Evolutionary conservation across 2,888 invertebrate genomes (phyloP).

Genomic region (Zaprionus obscuricornis): DNA sequence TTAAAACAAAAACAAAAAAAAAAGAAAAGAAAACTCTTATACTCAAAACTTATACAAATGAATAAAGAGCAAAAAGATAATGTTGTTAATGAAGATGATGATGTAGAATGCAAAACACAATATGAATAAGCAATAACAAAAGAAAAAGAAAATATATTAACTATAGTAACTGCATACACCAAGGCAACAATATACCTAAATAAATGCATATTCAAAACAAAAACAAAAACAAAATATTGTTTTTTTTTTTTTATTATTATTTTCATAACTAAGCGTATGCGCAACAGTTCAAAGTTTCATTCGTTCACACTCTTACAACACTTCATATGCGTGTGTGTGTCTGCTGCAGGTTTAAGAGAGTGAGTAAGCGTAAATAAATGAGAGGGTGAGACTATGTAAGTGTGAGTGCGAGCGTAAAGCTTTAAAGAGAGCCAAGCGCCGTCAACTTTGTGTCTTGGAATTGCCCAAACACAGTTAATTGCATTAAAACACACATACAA

Average conservation of each 20-base stretch:
- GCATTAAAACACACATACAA: slow-evolving; percentile 42
- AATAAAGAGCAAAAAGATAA: slow-evolving; percentile 6
- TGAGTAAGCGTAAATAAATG: not conserved
- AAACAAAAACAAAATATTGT: not conserved
- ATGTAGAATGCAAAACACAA: slow-evolving; percentile 7
- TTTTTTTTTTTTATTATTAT: not conserved
- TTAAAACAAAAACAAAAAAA: slow-evolving; percentile 9
- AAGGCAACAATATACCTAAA: slow-evolving; percentile 56
- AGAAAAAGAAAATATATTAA: slow-evolving; percentile 41
- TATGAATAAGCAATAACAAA: slow-evolving; percentile 60
- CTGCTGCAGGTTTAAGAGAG: slow-evolving; percentile 26
- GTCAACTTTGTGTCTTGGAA: slow-evolving; percentile 20
- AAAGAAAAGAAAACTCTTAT: slow-evolving; percentile 20
- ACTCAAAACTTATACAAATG: slow-evolving; percentile 34
- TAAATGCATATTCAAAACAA: slow-evolving; percentile 59
- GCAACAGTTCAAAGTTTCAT: slow-evolving; percentile 21
- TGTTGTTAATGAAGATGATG: slow-evolving; percentile 28
- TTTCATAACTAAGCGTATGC: slow-evolving; percentile 33
- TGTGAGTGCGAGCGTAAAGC: slow-evolving; percentile 19
- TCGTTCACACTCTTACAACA: slow-evolving; percentile 53
- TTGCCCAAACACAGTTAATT: slow-evolving; percentile 52
- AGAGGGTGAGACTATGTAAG: not conserved
- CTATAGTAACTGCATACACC: slow-evolving; percentile 60
- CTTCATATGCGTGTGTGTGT: slow-evolving; percentile 41
- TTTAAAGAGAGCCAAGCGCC: slow-evolving; percentile 34